Evolutionary conservation across 1,140 invertebrate genomes (phyloP), one percentile per base, ranked within the genome.

Genomic region (Drosophila gunungcola): DNA sequence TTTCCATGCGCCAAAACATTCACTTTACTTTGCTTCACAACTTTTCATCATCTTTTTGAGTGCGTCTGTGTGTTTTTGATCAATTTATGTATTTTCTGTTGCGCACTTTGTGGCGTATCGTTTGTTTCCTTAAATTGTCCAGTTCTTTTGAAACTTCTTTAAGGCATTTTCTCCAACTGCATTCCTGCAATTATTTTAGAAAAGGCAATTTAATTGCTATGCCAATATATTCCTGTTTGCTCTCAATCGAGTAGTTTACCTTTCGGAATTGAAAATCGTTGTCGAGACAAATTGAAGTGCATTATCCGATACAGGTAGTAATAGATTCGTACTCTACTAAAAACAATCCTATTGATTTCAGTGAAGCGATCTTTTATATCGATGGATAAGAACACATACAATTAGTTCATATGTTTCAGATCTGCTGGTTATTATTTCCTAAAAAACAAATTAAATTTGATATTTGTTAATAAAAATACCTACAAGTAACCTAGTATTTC

Each of bases 131-230:
- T 13, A 32, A 32, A n/a, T 7, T 3, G 13, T 52, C 32, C 41
- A 70, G 16, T 55, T 61, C 65, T 68, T 52, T 65, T 38, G 11
- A 56, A 80, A 84, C 62, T 69, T 79, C 60, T 61, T 60, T 62
- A 61, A 67, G 80, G 55, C 75, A 64, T 46, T 72, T 48, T 49
- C n/a, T 12, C 6, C 21, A 76, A 54, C 52, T 55, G 60, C 60
- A 83, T 75, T 80, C 74, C 61, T 60, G 79, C 79, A 83, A 79
- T 86, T 88, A 88, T 84, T 80, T 41, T 42, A 41, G 10, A 70
- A 80, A 83, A 84, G 53, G 57, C 76, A 84, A 76, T 84, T 76
- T 85, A 84, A 83, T 83, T 80, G 80, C 72, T 74, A 41, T 29
- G 39, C 39, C n/a, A 63, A 51, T 25, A 64, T 64, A 38, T 61